These are phyloP conservation scores for Spheniscus humboldti DNA, from an alignment of 2,797 vertebrate species.

Conservation along the genomic window DNA sequence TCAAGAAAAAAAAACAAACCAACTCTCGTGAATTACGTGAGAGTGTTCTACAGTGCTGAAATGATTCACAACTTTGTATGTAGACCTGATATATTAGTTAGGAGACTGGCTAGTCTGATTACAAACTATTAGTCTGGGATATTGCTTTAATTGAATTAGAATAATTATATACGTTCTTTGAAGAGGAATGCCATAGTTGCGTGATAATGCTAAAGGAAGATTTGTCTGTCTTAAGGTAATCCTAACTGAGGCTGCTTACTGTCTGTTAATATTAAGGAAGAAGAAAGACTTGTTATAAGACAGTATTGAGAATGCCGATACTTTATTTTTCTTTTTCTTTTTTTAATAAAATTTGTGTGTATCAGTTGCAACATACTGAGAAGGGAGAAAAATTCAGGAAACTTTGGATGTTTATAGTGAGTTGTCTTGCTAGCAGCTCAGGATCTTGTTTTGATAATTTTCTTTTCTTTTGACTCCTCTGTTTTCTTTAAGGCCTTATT, in stretches of 20 bases:
- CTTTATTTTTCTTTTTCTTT: neutral
- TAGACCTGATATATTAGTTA: neutral
- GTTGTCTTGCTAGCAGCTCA: neutral
- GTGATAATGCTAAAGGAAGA: neutral
- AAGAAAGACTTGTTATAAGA: neutral
- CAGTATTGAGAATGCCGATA: neutral
- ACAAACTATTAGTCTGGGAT: neutral
- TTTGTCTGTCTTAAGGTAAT: constrained; percentile 6
- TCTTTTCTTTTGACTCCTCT: neutral
- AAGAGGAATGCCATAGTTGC: neutral
- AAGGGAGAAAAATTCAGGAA: neutral
- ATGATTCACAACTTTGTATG: neutral
- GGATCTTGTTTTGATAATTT: constrained; percentile 21
- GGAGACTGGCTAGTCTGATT: neutral
- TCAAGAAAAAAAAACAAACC: neutral
- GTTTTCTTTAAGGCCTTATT: constrained; percentile 86
- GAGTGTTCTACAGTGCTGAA: neutral
- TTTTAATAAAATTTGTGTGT: neutral
- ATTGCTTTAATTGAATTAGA: constrained; percentile 17
- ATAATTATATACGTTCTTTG: neutral
- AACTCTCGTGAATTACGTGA: neutral
- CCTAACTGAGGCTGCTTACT: neutral
- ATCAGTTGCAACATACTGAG: neutral
- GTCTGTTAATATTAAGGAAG: neutral
- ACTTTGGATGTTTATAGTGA: neutral